Conservation (phyloP, 1,140 invertebrate species). For the Hormaphis cornu region DNA sequence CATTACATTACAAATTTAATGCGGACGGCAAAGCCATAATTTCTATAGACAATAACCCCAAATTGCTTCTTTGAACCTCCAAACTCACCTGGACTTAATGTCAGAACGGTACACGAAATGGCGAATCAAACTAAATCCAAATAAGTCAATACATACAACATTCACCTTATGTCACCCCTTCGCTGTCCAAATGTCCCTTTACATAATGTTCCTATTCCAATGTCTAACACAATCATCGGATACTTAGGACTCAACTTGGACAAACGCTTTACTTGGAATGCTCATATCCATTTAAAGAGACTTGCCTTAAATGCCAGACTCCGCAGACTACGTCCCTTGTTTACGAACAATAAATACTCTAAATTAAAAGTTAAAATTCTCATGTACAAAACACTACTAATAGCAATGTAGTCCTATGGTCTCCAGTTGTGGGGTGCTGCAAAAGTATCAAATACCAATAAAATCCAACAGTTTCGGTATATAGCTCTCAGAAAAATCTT, state of each 20-base stretch:
- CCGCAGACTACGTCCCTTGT: constrained; percentile 35
- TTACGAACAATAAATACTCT: constrained; percentile 34
- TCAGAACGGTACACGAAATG: too few species aligned
- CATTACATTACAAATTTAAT: too few species aligned
- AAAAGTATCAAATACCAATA: too few species aligned
- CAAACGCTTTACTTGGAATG: constrained; percentile 7
- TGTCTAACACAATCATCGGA: not conserved
- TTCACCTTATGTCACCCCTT: too few species aligned
- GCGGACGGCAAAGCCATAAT: constrained; percentile 40
- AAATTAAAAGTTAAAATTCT: constrained; percentile 38
- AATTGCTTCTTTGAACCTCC: constrained; percentile 32
- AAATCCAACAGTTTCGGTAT: too few species aligned
- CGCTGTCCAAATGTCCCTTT: not conserved
- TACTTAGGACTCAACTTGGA: constrained; percentile 29
- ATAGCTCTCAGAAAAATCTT: constrained; percentile 25
- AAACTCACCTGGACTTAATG: too few species aligned
- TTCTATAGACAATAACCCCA: constrained; percentile 22
- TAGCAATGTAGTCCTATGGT: constrained; percentile 41
- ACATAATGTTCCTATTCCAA: not conserved
- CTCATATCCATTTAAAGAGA: constrained; percentile 16
- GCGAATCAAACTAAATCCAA: too few species aligned
- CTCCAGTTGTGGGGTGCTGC: constrained; percentile 40
- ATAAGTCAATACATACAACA: too few species aligned
- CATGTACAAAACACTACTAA: constrained; percentile 39
- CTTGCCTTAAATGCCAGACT: too few species aligned